Percentiles rank a stretch among this genome's conserved stretches.
phyloP scores from a whole-genome alignment of 1,140 invertebrate species.

The Caerostris darwini region DNA sequence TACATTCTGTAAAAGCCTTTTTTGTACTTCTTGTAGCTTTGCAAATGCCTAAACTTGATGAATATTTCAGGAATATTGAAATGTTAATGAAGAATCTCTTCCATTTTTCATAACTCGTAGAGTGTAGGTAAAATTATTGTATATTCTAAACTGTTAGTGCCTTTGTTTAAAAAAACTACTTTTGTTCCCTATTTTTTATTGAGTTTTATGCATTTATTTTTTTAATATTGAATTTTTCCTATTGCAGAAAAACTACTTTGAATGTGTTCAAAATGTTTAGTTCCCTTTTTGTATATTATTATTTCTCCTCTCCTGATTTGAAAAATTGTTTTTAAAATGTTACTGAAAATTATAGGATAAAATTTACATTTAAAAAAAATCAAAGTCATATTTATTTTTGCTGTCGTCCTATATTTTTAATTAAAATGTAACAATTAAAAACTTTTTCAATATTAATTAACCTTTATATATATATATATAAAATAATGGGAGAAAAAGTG shows the following conservation, averaged over 20 bases:
- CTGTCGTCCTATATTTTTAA: too few relatives aligned
- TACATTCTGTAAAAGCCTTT: not conserved
- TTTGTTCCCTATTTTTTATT: not conserved
- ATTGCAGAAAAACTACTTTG: not conserved
- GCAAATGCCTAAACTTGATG: not conserved
- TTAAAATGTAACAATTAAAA: too few relatives aligned
- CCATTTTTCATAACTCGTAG: constrained; percentile 29
- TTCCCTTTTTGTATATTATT: not conserved
- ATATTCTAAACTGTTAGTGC: not conserved
- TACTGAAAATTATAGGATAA: too few relatives aligned
- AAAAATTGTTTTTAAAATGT: too few relatives aligned
- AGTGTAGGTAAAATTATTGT: not conserved
- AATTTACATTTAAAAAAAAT: too few relatives aligned
- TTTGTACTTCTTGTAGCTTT: constrained; percentile 1
- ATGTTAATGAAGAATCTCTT: not conserved
- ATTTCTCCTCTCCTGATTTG: not conserved
- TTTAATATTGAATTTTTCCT: not conserved
- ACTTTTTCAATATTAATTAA: too few relatives aligned
- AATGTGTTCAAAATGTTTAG: constrained; percentile 2
- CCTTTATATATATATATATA: too few relatives aligned
- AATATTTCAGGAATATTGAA: not conserved
- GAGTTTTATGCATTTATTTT: constrained; percentile 10
- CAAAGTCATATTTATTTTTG: too few relatives aligned
- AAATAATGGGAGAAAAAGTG: too few relatives aligned
- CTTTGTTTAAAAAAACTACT: not conserved